phyloP scores from a whole-genome alignment of 2,797 vertebrate genomes.

The Lerista edwardsae region DNA sequence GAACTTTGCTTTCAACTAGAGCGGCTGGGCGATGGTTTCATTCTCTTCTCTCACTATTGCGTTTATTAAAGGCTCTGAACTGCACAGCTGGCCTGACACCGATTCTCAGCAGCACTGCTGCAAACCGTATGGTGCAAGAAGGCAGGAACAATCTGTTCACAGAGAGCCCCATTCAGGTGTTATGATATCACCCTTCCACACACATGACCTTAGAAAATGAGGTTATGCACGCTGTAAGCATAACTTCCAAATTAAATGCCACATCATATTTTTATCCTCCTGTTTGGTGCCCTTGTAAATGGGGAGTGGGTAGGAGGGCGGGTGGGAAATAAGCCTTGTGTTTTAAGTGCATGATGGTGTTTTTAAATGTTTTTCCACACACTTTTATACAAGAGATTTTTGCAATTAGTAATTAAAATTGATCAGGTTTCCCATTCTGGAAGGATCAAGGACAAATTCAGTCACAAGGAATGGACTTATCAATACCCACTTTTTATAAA shows the following conservation, averaged over 20 bases:
- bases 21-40: conserved; percentile 41
- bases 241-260: conserved; percentile 40
- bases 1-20: conserved; percentile 50
- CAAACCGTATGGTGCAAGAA: conserved; percentile 1
- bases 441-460: not conserved
- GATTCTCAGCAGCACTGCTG: not conserved
- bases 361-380: too few relatives aligned
- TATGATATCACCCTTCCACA: conserved; percentile 47
- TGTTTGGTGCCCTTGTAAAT: conserved; percentile 16
- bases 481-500: not conserved
- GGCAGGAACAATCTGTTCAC: conserved; percentile 53
- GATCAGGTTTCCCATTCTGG: not conserved
- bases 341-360: not conserved
- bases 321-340: not conserved
- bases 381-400: too few relatives aligned
- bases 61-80: conserved; percentile 53
- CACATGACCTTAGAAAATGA: conserved; percentile 17
- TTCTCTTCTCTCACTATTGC: conserved; percentile 51
- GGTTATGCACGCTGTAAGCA: conserved; percentile 42
- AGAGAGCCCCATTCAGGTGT: conserved; percentile 57
- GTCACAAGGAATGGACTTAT: not conserved
- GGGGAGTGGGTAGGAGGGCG: not conserved
- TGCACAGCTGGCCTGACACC: conserved; percentile 23
- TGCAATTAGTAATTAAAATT: not conserved
- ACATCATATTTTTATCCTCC: conserved; percentile 3